Evolutionary conservation across 2,888 invertebrate genomes (phyloP), one percentile per base, ranked within the genome.

Genomic region (Caenorhabditis doughertyi): DNA sequence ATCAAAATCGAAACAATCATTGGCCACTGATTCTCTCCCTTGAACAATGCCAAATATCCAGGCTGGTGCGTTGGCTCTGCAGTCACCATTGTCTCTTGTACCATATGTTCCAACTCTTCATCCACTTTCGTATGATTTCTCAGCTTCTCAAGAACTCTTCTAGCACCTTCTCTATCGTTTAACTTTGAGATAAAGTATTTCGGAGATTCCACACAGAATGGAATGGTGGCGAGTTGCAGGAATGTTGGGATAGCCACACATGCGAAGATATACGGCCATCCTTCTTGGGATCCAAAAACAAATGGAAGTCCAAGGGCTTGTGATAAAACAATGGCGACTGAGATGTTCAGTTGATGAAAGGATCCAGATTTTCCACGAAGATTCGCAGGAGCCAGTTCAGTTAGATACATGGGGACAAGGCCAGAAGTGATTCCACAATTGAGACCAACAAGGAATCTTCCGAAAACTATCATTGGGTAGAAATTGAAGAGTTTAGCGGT

Each of bases 311-410:
- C 96, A 39, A 96, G 93, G 4, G 83, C 81, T 71, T 85, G 95
- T 0, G 95, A 96, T 93, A 95, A 91, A 44, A 96, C 93, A 79
- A 96, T 96, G 0, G 96, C 95, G 64, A 96, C 95, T 0, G 96
- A 96, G 79, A 97, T 95, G 68, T 96, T 95, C n/a, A 97, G 93
- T 91, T 97, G 96, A 92, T 96, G 96, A 0, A 96, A 95, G 8
- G 95, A 95, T 18, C 96, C 96, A 53, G 96, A 94, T 44, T 96
- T 95, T 64, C 97, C 97, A 79, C 96, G 93, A 0, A 96, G 92
- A 64, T 95, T 94, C 0, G 95, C 93, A 0, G 97, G 96, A 0
- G 96, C 95, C 91, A 97, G 95, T 93, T 97, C 97, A 0, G 95
- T 94, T 44, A 97, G 92, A 91, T 97, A 97, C 94, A 97, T 95